Evolutionary conservation across 2,888 invertebrate species (phyloP), one percentile per base, ranked within the genome.

Genomic region (Pachymerium ferrugineum): DNA sequence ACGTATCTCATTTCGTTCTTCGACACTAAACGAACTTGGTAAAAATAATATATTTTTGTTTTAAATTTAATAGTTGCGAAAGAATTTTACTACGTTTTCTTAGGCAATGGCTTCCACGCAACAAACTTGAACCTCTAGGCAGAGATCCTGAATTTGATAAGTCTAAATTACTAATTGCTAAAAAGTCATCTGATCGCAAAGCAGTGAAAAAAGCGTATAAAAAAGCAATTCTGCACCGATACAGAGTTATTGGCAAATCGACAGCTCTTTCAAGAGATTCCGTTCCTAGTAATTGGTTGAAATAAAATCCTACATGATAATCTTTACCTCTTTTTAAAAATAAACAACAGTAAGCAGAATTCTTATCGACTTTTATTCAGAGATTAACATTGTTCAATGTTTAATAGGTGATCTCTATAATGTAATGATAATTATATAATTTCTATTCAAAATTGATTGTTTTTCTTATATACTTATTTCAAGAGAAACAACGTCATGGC

Each of bases 161-260:
- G 80, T 86, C 87, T 4, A 91, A 92, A 80, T 80, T 92, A 74
- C 87, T 91, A 62, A 95, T 96, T 82, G 93, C 94, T 25, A 88
- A 92, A 74, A 97, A 96, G 81, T 93, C 94, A 0, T 88, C 94
- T 0, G 95, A 96, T 73, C 86, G 94, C 5, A 96, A 96, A 82
- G 95, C 96, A 0, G 96, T 97, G 0, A 91, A 92, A 81, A 94
- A 93, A 81, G 97, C 97, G 0, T 97, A 92, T 80, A 92, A 94
- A 80, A 94, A 96, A 81, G 96, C 96, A 3, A 88, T 95, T 82
- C 89, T 90, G 80, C 94, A 96, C 84, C 88, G 83, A 38, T 83
- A 83, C 76, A 79, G 82, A 74, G 83, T 83, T 28, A 82, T 81
- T 3, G 83, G 83, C 10, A 82, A 83, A 76, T 81, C 81, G 10